These are phyloP conservation scores for Pocillopora verrucosa DNA, from an alignment of 64 coral and sea anemone species.

Conservation along the genomic window DNA sequence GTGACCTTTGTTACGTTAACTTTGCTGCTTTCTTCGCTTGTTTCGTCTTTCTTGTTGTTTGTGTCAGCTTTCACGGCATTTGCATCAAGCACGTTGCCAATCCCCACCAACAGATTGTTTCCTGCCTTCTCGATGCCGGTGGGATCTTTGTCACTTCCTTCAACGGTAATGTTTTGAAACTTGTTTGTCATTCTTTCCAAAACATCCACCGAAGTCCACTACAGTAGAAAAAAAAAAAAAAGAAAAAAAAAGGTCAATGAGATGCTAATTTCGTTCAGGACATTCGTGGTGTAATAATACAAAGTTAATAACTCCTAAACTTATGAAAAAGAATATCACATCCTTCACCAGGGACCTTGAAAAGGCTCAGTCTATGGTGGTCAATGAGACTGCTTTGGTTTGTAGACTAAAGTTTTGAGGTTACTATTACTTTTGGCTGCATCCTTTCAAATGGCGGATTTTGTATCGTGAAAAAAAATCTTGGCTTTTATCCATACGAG, in stretches of 20 bases:
- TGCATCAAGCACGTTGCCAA: constrained; percentile 73
- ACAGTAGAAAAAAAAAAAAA: neutral
- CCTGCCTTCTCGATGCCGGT: constrained; percentile 59
- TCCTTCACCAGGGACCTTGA: no score
- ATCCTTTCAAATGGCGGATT: no score
- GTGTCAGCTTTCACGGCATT: constrained; percentile 30
- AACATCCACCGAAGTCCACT: constrained; percentile 71
- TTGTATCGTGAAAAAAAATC: neutral
- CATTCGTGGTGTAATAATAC: no score
- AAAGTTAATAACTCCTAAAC: no score
- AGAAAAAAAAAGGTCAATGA: neutral
- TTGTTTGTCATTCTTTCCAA: constrained; percentile 67
- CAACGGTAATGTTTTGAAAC: constrained; percentile 48
- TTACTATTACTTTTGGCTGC: no score
- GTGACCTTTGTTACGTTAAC: constrained; percentile 16
- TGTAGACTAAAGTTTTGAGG: no score
- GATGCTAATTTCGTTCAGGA: no score
- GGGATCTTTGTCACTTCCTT: constrained; percentile 28
- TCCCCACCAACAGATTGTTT: constrained; percentile 76
- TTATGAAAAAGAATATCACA: no score
- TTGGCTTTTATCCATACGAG: neutral
- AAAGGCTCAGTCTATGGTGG: no score
- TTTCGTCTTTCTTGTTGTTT: neutral
- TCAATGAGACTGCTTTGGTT: no score
- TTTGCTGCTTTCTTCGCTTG: neutral